A percentile compares a stretch with the other conserved stretches of the same genome.
phyloP scores from a whole-genome alignment of 2,113 vertebrate species.

The Syngnathoides biaculeatus region DNA sequence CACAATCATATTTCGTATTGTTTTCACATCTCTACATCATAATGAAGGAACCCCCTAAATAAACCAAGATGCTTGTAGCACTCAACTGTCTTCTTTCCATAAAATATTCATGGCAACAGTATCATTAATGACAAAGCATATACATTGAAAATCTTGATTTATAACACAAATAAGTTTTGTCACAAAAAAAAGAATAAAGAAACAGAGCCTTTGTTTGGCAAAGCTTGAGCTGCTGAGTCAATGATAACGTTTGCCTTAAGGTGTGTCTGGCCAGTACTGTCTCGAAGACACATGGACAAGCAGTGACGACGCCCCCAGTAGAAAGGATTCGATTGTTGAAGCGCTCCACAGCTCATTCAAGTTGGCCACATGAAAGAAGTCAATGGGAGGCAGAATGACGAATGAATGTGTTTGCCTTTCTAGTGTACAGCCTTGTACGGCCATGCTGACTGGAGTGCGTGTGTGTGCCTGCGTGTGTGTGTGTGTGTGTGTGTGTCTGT shows the following conservation, averaged over 20 bases:
- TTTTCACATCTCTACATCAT: constrained; percentile 29
- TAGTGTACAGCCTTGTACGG: constrained; percentile 43
- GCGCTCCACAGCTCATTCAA: constrained; percentile 54
- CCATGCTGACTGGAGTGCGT: constrained; percentile 39
- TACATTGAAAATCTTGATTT: constrained; percentile 35
- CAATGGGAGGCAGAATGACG: constrained; percentile 63
- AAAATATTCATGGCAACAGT: constrained; percentile 33
- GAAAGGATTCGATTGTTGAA: constrained; percentile 72
- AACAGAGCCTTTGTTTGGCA: constrained; percentile 39
- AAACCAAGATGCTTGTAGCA: constrained; percentile 39
- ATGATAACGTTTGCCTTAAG: constrained; percentile 58
- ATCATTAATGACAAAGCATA: constrained; percentile 28
- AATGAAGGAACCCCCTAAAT: constrained; percentile 30
- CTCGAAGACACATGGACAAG: constrained; percentile 41
- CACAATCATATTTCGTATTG: constrained; percentile 34
- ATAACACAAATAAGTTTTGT: constrained; percentile 33
- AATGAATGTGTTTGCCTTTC: constrained; percentile 62
- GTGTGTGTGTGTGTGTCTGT: constrained; percentile 21
- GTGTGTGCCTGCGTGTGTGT: constrained; percentile 21
- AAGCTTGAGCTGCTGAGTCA: constrained; percentile 29
- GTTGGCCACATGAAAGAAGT: constrained; percentile 71
- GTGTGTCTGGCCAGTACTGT: constrained; percentile 56
- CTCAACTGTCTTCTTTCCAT: constrained; percentile 31
- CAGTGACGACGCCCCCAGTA: constrained; percentile 47
- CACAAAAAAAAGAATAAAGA: constrained; percentile 36